phyloP scores from a whole-genome alignment of 2,888 invertebrate genomes.

The Micropterix aruncella region DNA sequence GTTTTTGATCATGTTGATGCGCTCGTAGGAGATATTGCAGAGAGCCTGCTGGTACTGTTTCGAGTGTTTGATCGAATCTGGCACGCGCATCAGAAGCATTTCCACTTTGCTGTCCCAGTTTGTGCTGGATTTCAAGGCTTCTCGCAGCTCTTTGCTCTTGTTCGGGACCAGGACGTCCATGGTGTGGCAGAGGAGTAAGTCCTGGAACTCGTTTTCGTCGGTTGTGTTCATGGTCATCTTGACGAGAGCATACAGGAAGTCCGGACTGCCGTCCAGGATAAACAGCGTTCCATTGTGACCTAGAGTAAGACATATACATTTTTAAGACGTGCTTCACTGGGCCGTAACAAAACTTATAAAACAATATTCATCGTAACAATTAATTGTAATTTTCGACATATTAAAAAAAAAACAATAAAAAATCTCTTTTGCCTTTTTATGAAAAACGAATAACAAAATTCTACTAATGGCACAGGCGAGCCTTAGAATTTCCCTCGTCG shows the following conservation, averaged over 20 bases:
- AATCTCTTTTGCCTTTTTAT: no score
- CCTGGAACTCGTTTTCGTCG: conserved; percentile 37
- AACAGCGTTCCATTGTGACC: conserved; percentile 44
- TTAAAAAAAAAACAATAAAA: no score
- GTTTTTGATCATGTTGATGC: conserved; percentile 37
- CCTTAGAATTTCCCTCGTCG: no score
- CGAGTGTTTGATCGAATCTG: conserved; percentile 16
- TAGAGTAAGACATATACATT: no score
- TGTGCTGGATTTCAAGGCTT: background rate
- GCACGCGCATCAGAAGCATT: background rate
- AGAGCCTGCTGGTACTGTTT: conserved; percentile 25
- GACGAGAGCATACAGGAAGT: conserved; percentile 44
- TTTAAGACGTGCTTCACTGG: no score
- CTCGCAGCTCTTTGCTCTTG: conserved; percentile 6
- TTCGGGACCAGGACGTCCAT: conserved; percentile 34
- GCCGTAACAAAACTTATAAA: no score
- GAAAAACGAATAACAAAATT: no score
- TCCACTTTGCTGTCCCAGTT: conserved; percentile 6
- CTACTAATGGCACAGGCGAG: no score
- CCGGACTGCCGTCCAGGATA: conserved; percentile 73
- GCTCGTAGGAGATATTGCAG: conserved; percentile 30
- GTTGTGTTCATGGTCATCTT: conserved; percentile 30
- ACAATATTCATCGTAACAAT: no score
- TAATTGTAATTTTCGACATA: no score
- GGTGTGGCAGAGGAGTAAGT: conserved; percentile 39